Evolutionary conservation across 1,140 invertebrate species (phyloP).

Genomic region (Eufriesea mexicana): DNA sequence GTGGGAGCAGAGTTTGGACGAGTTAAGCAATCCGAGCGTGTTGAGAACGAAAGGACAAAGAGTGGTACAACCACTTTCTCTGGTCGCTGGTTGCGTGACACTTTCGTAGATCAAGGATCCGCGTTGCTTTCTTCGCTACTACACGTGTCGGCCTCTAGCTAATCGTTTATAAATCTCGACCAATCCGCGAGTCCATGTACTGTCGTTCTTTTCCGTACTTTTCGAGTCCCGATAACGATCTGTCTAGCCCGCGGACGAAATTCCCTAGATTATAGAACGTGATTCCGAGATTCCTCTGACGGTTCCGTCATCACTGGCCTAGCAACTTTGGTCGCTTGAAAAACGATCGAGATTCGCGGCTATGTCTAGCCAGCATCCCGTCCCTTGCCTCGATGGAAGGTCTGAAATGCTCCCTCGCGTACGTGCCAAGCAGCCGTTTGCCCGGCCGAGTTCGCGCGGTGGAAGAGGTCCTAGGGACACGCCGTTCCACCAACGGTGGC

Average conservation of each 20-base stretch:
- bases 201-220: too few relatives aligned
- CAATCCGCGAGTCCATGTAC: too few relatives aligned
- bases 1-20: slow-evolving; percentile 5
- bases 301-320: background rate
- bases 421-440: slow-evolving; percentile 30
- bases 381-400: background rate
- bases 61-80: slow-evolving; percentile 46
- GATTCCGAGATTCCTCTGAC: background rate
- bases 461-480: slow-evolving; percentile 60
- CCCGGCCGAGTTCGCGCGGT: slow-evolving; percentile 25
- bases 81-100: slow-evolving; percentile 30
- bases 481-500: slow-evolving; percentile 55
- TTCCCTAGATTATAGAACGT: background rate
- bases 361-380: background rate
- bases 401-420: slow-evolving; percentile 1
- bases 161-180: background rate
- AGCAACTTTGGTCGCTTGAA: background rate
- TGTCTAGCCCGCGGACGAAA: too few relatives aligned
- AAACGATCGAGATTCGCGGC: background rate
- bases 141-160: background rate
- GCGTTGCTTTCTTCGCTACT: slow-evolving; percentile 20
- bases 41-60: slow-evolving; percentile 41
- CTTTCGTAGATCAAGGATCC: slow-evolving; percentile 37
- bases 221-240: too few relatives aligned
- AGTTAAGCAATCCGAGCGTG: slow-evolving; percentile 10